Evolutionary conservation across 1,140 invertebrate species (phyloP).

Genomic region (Macrosteles quadrilineatus): DNA sequence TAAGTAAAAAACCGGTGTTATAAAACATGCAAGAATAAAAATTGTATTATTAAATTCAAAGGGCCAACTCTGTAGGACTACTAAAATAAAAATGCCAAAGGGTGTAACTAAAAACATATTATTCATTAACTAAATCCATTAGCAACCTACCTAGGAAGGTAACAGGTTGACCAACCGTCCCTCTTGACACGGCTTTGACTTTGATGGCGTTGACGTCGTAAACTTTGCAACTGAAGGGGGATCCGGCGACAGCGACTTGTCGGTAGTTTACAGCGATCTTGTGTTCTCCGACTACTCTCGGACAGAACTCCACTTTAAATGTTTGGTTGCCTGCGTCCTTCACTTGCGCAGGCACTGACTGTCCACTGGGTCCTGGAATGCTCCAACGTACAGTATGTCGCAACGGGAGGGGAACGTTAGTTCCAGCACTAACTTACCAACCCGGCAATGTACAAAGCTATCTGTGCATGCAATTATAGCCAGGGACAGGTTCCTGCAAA

Average conservation of each 20-base stretch:
- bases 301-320: slow-evolving; percentile 85
- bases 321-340: slow-evolving; percentile 68
- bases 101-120: too few relatives aligned
- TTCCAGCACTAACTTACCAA: background rate
- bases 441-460: too few relatives aligned
- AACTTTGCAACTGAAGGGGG: slow-evolving; percentile 91
- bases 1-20: too few relatives aligned
- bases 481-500: background rate
- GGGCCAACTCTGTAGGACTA: too few relatives aligned
- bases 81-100: too few relatives aligned
- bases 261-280: slow-evolving; percentile 81
- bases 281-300: slow-evolving; percentile 86
- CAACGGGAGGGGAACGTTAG: background rate
- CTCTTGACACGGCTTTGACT: slow-evolving; percentile 88
- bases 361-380: slow-evolving; percentile 75
- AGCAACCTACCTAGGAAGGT: slow-evolving; percentile 85
- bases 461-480: background rate
- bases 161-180: slow-evolving; percentile 89
- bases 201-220: slow-evolving; percentile 94
- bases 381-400: slow-evolving; percentile 26
- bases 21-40: too few relatives aligned
- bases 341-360: slow-evolving; percentile 84
- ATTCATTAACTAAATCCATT: too few relatives aligned
- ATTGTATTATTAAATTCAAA: too few relatives aligned
- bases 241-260: slow-evolving; percentile 76